A percentile compares a stretch with the other conserved stretches of the same genome.
phyloP scores from a whole-genome alignment of 2,797 vertebrate species.

The Steatocranus sp. region DNA sequence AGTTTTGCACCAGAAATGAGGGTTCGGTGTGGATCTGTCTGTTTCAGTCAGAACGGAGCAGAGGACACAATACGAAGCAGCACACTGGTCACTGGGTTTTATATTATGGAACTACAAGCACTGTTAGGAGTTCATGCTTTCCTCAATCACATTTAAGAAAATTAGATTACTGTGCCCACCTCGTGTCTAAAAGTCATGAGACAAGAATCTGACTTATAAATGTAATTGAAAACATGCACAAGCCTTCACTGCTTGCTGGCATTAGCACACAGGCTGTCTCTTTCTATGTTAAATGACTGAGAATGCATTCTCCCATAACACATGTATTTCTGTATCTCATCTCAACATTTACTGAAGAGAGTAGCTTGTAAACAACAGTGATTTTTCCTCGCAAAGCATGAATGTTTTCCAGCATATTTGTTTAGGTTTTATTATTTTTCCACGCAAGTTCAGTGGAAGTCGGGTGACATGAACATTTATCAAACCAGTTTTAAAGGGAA shows the following conservation, averaged over 20 bases:
- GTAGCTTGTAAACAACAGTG: background rate
- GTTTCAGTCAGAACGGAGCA: constrained; percentile 58
- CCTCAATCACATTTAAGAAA: constrained; percentile 66
- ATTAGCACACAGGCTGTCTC: background rate
- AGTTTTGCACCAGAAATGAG: constrained; percentile 32
- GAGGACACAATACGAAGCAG: constrained; percentile 49
- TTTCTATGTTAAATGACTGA: background rate
- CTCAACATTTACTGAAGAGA: background rate
- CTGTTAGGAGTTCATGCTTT: constrained; percentile 36
- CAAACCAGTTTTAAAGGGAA: background rate
- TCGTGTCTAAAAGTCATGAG: constrained; percentile 56
- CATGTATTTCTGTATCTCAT: background rate
- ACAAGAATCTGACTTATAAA: constrained; percentile 14
- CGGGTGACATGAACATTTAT: background rate
- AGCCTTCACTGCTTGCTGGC: background rate
- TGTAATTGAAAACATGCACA: constrained; percentile 55
- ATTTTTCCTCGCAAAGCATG: background rate
- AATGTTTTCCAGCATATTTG: background rate
- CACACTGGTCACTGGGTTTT: constrained; percentile 37
- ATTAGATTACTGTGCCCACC: constrained; percentile 6
- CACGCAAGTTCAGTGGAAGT: background rate
- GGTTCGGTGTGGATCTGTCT: background rate
- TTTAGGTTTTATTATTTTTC: background rate
- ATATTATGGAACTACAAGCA: constrained; percentile 44
- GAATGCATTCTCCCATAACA: background rate